phyloP scores from a whole-genome alignment of 2,113 vertebrate genomes.

The Brachypteracias leptosomus region DNA sequence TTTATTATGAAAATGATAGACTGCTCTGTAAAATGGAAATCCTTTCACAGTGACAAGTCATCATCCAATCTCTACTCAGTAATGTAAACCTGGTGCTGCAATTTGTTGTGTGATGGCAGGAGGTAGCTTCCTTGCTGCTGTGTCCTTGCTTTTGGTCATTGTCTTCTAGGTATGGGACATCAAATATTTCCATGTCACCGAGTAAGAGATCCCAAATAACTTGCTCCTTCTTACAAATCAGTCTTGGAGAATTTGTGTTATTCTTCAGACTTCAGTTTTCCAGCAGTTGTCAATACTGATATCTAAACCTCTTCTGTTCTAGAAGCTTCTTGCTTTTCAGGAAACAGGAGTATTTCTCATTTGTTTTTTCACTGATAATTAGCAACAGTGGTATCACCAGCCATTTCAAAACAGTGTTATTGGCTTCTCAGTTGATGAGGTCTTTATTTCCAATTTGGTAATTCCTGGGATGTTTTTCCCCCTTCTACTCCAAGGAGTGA shows the following conservation, averaged over 20 bases:
- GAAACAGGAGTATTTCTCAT: neutral
- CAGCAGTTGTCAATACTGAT: neutral
- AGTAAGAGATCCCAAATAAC: neutral
- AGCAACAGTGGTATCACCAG: neutral
- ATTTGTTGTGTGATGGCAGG: neutral
- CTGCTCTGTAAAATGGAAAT: neutral
- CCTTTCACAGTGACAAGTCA: neutral
- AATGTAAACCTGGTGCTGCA: neutral
- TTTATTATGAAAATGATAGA: neutral
- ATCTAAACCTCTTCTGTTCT: neutral
- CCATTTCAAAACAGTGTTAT: neutral
- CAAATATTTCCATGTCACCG: neutral
- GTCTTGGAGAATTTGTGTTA: neutral
- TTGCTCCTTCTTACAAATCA: neutral
- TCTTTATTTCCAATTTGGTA: neutral
- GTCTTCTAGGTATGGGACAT: neutral
- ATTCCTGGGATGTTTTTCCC: neutral
- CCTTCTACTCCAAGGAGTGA: conserved; percentile 84
- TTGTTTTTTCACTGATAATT: neutral
- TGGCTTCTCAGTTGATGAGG: neutral
- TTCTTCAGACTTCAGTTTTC: neutral
- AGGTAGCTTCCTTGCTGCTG: neutral
- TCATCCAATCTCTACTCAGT: neutral
- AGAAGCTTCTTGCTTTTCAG: neutral
- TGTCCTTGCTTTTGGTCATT: neutral